Evolutionary conservation across 2,797 vertebrate species (phyloP).

Genomic region (Gobionotothen gibberifrons): DNA sequence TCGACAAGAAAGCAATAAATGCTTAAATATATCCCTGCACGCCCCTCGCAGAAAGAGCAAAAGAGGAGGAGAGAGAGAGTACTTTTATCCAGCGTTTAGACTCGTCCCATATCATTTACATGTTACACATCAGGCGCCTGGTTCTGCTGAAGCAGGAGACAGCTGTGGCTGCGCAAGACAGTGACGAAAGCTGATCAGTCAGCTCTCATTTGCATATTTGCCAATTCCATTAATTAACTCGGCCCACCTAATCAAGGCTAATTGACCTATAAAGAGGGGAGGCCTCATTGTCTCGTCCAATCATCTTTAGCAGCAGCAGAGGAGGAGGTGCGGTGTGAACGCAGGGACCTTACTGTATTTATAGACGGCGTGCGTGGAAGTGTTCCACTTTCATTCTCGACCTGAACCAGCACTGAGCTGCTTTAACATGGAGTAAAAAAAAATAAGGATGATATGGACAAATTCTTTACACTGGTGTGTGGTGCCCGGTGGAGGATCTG

Average conservation of each 20-base stretch:
- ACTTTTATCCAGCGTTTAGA: conserved; percentile 67
- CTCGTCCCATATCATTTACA: conserved; percentile 78
- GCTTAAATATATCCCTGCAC: conserved; percentile 28
- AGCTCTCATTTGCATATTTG: conserved; percentile 85
- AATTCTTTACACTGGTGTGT: conserved; percentile 81
- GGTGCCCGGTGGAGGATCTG: conserved; percentile 79
- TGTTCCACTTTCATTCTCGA: conserved; percentile 45
- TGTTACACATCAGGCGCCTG: conserved; percentile 78
- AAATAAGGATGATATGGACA: conserved; percentile 77
- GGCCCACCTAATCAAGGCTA: conserved; percentile 93
- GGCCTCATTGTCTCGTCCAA: conserved; percentile 88
- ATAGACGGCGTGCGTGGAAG: conserved; percentile 61
- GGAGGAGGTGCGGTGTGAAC: conserved; percentile 70
- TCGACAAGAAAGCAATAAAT: conserved; percentile 15
- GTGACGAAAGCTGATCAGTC: conserved; percentile 83
- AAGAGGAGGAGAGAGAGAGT: conserved; percentile 68
- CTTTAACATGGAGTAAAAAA: conserved; percentile 23
- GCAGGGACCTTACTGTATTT: conserved; percentile 75
- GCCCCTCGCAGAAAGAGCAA: conserved; percentile 38
- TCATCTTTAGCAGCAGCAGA: conserved; percentile 85
- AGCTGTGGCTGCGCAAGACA: conserved; percentile 71
- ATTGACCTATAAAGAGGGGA: conserved; percentile 92
- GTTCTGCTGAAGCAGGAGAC: conserved; percentile 70
- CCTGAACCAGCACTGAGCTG: conserved; percentile 37
- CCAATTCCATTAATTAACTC: conserved; percentile 89